A percentile compares a stretch with the other conserved stretches of the same genome.
phyloP scores from a whole-genome alignment of 2,888 invertebrate genomes.

The Chymomyza caudatula region DNA sequence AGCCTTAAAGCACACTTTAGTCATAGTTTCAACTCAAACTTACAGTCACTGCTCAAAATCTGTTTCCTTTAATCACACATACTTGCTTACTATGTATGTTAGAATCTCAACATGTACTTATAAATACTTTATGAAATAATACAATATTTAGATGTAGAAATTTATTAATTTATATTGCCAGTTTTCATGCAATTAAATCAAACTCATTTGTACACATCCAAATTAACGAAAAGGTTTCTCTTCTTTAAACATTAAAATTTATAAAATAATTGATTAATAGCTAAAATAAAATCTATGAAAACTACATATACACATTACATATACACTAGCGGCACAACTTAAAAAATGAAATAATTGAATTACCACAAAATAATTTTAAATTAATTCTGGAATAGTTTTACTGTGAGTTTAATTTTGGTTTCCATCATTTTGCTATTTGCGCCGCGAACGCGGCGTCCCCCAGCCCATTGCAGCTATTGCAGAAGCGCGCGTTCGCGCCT shows the following conservation, averaged over 20 bases:
- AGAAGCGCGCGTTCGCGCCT: neutral
- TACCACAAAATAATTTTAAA: slow-evolving; percentile 3
- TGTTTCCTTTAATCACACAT: slow-evolving; percentile 44
- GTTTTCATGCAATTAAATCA: neutral
- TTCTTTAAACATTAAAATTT: neutral
- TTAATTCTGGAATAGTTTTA: slow-evolving; percentile 8
- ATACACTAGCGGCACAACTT: neutral
- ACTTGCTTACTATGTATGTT: slow-evolving; percentile 32
- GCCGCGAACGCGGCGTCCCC: slow-evolving; percentile 13
- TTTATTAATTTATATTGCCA: neutral
- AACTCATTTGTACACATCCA: slow-evolving; percentile 10
- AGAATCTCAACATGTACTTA: slow-evolving; percentile 69
- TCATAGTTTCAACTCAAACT: slow-evolving; percentile 7
- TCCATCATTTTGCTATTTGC: slow-evolving; percentile 11
- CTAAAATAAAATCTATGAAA: neutral
- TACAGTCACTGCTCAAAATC: slow-evolving; percentile 58
- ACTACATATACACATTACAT: neutral
- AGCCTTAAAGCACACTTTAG: neutral
- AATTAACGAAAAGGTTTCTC: neutral
- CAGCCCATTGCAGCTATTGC: neutral
- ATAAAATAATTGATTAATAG: neutral
- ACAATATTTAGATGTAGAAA: neutral
- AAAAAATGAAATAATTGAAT: neutral
- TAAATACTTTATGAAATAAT: slow-evolving; percentile 15
- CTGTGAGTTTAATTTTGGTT: neutral